Conservation (phyloP, 2,888 invertebrate species). For the Thera obeliscata region DNA sequence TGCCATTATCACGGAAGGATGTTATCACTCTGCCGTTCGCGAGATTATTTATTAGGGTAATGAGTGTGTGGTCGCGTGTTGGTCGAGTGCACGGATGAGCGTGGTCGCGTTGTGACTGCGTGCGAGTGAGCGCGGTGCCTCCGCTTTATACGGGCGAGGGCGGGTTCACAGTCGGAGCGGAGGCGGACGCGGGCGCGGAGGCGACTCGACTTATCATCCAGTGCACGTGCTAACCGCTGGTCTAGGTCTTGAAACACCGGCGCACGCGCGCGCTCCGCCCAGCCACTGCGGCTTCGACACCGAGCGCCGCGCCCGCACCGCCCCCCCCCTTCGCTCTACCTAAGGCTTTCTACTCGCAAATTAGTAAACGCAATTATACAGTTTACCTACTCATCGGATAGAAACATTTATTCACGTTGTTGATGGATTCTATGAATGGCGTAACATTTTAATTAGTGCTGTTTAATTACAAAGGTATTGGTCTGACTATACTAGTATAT, state of each 20-base stretch:
- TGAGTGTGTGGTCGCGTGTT: conserved; percentile 57
- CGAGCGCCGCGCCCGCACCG: conserved; percentile 43
- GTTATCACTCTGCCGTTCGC: conserved; percentile 49
- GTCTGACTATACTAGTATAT: no score
- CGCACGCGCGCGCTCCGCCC: conserved; percentile 46
- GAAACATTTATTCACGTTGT: conserved; percentile 39
- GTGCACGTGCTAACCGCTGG: conserved; percentile 28
- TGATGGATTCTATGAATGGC: conserved; percentile 42
- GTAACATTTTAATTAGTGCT: conserved; percentile 8
- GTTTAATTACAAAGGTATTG: no score
- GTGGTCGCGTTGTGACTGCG: conserved; percentile 76
- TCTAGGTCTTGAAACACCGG: conserved; percentile 42
- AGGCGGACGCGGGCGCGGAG: conserved; percentile 54
- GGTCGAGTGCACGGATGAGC: conserved; percentile 69
- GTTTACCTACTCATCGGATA: conserved; percentile 52
- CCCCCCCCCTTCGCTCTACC: conserved; percentile 43
- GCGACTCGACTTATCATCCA: conserved; percentile 37
- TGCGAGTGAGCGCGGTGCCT: conserved; percentile 68
- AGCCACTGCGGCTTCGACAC: conserved; percentile 59
- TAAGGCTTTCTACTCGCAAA: conserved; percentile 62
- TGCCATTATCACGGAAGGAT: conserved; percentile 68
- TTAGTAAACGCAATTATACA: conserved; percentile 66
- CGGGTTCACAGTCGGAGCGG: conserved; percentile 50
- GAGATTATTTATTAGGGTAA: conserved; percentile 41
- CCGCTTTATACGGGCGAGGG: conserved; percentile 71